Base-by-base conservation (phyloP, 2,888 invertebrate species). In the Diadegma fenestrale region DNA sequence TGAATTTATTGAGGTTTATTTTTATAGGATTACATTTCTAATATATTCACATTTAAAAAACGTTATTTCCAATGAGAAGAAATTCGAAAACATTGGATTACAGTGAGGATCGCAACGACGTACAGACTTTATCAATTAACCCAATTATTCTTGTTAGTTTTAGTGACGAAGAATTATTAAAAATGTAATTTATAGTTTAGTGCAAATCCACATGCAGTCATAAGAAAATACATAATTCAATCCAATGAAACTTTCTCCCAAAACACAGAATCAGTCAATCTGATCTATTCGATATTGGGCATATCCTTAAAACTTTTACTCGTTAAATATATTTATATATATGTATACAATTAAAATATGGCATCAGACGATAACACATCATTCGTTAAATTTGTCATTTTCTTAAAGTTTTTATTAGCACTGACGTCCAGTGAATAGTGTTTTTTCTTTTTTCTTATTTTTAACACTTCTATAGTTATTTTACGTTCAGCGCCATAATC, bases 401-500 rank as follows among this genome's bases (percentile, higher is more conserved):
- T n/a, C 33, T 33, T n/a, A 82, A 37, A 82, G 64, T 81, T 51
- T 82, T 82, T 71, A 85, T 79, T 85, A 82, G 85, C 85, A 78
- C 85, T 79, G 69, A 79, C 78, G 79, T 85, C 45, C 68, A 82
- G 78, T 75, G 63, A 64, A 71, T 76, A 85, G 82, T 82, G 81
- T 79, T 84, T 77, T 61, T n/a, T 66, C 63, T 43, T 48, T 77
- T 75, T 37, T n/a, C 58, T 78, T 19, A 12, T 48, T 54, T 22
- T n/a, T 43, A 68, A 85, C 85, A 85, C 75, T 75, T 82, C 2
- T 58, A 66, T 82, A 85, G 79, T 79, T 58, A 26, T 71, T 79
- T 82, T 64, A 85, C 85, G 82, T 79, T 75, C 79, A 85, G 85
- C 82, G 71, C 85, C 82, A 85, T 85, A 85, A 85, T 76, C 79